phyloP scores from a whole-genome alignment of 1,140 invertebrate genomes.

The Penaeus indicus region DNA sequence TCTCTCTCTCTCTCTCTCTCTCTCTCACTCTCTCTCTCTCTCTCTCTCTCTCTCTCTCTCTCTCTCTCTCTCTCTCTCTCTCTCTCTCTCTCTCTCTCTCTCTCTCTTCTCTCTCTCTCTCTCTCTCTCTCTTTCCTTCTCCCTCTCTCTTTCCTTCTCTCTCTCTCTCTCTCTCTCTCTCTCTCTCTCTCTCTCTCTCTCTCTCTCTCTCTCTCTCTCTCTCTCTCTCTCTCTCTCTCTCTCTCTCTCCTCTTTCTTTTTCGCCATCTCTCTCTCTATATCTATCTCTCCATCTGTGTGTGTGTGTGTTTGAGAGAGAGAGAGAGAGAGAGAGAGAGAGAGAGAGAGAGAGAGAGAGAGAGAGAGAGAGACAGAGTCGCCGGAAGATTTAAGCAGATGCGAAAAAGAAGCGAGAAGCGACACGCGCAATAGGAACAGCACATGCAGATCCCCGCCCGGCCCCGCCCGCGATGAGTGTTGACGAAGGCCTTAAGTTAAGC shows the following conservation, averaged over 20 bases:
- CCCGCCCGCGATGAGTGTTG: too few species aligned
- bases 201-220: constrained; percentile 21
- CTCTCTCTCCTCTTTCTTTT: neutral
- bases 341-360: too few species aligned
- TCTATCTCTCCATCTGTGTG: neutral
- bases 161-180: neutral
- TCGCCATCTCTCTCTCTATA: neutral
- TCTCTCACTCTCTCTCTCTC: constrained; percentile 21
- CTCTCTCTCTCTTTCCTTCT: neutral
- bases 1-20: constrained; percentile 17
- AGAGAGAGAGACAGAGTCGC: too few species aligned
- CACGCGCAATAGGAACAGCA: too few species aligned
- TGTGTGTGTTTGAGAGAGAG: too few species aligned
- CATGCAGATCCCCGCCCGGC: too few species aligned
- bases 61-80: constrained; percentile 4
- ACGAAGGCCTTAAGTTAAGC: too few species aligned
- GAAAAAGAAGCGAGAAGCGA: too few species aligned
- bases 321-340: too few species aligned
- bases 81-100: neutral
- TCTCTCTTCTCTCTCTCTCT: neutral
- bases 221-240: constrained; percentile 21
- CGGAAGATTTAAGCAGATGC: too few species aligned
- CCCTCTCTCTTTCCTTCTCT: neutral
- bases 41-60: constrained; percentile 23
- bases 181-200: neutral